Evolutionary conservation across 1,140 invertebrate genomes (phyloP).

Genomic region (Drosophila orosa): DNA sequence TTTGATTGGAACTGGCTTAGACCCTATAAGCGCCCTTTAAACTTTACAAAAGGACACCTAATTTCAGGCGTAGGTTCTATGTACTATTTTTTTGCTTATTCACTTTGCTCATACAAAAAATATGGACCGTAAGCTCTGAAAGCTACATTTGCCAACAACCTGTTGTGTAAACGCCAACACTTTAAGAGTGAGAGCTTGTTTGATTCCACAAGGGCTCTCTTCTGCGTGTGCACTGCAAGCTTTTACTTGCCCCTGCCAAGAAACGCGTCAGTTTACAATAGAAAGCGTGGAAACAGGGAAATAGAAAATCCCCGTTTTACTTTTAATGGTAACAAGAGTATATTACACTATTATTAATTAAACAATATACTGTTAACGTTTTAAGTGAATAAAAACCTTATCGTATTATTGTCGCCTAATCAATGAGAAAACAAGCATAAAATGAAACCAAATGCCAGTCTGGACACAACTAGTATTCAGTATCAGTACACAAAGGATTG

Average conservation of each 20-base stretch:
- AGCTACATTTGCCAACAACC: conserved; percentile 2
- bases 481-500: conserved; percentile 54
- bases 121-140: conserved; percentile 2
- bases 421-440: conserved; percentile 21
- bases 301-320: neutral
- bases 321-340: conserved; percentile 23
- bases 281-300: neutral
- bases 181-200: neutral
- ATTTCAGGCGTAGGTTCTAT: neutral
- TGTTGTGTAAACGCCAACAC: neutral
- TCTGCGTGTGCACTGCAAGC: conserved; percentile 1
- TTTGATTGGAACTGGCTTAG: neutral
- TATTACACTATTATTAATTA: conserved; percentile 5
- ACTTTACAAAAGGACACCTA: neutral
- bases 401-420: conserved; percentile 64
- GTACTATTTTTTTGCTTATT: neutral
- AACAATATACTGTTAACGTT: neutral
- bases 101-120: neutral
- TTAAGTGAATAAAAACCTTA: conserved; percentile 7
- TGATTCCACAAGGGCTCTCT: neutral
- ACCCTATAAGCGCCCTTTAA: no score
- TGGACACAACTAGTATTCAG: conserved; percentile 36
- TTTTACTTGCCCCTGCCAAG: neutral
- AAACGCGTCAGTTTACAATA: neutral
- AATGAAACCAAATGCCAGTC: conserved; percentile 1